Evolutionary conservation across 2,888 invertebrate species (phyloP).

Genomic region (Phymatocera aterrima): DNA sequence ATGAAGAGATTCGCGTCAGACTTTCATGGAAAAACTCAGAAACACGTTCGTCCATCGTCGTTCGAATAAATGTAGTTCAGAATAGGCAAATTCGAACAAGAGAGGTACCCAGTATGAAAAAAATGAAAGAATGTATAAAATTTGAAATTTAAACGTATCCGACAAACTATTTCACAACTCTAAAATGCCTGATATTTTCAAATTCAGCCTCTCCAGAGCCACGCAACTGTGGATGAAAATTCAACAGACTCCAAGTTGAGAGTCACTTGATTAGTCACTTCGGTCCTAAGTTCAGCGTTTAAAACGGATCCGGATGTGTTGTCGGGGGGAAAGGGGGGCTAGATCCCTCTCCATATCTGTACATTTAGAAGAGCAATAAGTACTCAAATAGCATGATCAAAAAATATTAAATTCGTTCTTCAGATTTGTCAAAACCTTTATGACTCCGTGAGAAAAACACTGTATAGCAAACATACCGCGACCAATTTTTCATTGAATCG

Average conservation of each 20-base stretch:
- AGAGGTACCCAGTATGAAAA: background rate
- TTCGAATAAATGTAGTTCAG: background rate
- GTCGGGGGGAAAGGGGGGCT: conserved; percentile 22
- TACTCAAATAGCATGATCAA: background rate
- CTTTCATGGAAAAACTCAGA: background rate
- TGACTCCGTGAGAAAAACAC: background rate
- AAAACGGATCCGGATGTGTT: conserved; percentile 31
- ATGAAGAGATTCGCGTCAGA: background rate
- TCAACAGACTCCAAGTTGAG: background rate
- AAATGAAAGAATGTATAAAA: background rate
- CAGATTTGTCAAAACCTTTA: background rate
- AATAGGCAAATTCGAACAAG: background rate
- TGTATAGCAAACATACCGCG: background rate
- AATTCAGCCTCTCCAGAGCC: background rate
- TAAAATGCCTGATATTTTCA: background rate
- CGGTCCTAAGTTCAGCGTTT: conserved; percentile 20
- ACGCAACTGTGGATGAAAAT: background rate
- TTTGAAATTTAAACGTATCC: background rate
- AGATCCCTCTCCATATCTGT: background rate
- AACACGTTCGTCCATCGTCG: too few relatives aligned
- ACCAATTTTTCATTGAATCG: background rate
- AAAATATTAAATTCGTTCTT: background rate
- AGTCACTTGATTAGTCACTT: conserved; percentile 29
- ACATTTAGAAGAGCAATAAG: background rate
- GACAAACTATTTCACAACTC: background rate